phyloP scores from a whole-genome alignment of 2,113 vertebrate species.

The Tonatia bakeri region DNA sequence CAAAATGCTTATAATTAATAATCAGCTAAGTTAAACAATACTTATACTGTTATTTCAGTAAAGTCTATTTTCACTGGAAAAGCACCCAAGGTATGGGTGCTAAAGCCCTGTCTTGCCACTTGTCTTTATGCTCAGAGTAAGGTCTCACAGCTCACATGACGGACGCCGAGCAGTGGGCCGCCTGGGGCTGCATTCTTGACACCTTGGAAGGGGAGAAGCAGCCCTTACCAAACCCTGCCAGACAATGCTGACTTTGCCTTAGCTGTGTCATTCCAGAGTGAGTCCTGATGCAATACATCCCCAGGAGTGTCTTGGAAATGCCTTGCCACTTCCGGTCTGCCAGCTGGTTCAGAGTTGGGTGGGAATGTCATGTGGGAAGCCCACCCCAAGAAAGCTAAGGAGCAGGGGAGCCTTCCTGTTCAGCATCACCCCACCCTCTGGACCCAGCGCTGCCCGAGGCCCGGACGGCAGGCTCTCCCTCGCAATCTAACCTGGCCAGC shows the following conservation, averaged over 20 bases:
- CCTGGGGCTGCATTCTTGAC: not conserved
- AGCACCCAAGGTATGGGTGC: not conserved
- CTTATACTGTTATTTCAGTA: constrained; percentile 43
- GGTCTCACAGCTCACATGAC: not conserved
- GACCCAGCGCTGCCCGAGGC: not conserved
- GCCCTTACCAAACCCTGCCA: not conserved
- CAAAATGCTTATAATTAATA: constrained; percentile 63
- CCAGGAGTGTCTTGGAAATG: not conserved
- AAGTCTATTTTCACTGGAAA: not conserved
- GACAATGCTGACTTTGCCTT: not conserved
- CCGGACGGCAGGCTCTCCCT: not conserved
- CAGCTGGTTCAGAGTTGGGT: not conserved
- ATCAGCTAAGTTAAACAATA: constrained; percentile 45
- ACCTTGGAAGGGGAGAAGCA: not conserved
- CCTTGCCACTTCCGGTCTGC: not conserved
- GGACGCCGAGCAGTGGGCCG: not conserved
- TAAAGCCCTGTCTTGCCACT: not conserved
- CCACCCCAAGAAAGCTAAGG: not conserved
- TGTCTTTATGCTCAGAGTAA: not conserved
- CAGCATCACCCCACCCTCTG: rapidly evolving
- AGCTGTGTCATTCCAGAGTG: not conserved
- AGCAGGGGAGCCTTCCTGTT: not conserved
- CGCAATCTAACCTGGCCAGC: not conserved
- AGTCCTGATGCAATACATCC: not conserved
- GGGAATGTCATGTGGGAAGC: not conserved